Base-by-base conservation (phyloP, 2,797 vertebrate species). In the Lophius americanus region DNA sequence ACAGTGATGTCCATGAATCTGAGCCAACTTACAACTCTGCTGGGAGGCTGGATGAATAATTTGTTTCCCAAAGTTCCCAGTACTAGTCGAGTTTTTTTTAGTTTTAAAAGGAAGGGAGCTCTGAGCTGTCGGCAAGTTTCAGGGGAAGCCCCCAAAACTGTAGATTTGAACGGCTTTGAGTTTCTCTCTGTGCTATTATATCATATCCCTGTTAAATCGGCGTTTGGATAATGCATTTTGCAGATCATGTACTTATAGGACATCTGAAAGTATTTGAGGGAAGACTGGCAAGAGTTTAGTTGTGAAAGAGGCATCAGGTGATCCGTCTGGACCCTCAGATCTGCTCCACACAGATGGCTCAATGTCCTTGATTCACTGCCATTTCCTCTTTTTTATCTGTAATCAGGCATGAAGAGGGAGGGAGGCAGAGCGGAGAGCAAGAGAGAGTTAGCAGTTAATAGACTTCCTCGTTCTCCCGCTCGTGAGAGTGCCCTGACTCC, bases 391-490 rank as follows among this genome's bases (percentile, higher is more conserved):
- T 78, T 42, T 83, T 49, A 83, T 84, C 79, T 82, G 46, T 79
- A 76, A 78, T 83, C 74, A 85, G 76, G 46, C 9, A 13, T 12
- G 23, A 64, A 9, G 50, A 68, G 36, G 42, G 60, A 69, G 50
- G 56, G 50, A 52, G 50, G 50, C 37, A 57, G 33, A 2, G n/a
- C 23, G 36, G 39, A 13, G 56, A 68, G 41, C 61, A 57, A 74
- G 52, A 65, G 68, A 66, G 64, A 79, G 60, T 75, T 67, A 57
- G 56, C 32, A 42, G 60, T 70, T 88, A 78, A 84, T 83, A 75
- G 65, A 80, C 79, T 68, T 84, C 68, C 55, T 23, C 62, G 46
- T 61, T 78, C 81, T 88, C 83, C 82, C 71, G 79, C 89, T 88
- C 75, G 69, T 37, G 47, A 57, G 64, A 67, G 60, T 13, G 56